Base-by-base conservation (phyloP, 2,888 invertebrate species). In the Andrena haemorrhoa region DNA sequence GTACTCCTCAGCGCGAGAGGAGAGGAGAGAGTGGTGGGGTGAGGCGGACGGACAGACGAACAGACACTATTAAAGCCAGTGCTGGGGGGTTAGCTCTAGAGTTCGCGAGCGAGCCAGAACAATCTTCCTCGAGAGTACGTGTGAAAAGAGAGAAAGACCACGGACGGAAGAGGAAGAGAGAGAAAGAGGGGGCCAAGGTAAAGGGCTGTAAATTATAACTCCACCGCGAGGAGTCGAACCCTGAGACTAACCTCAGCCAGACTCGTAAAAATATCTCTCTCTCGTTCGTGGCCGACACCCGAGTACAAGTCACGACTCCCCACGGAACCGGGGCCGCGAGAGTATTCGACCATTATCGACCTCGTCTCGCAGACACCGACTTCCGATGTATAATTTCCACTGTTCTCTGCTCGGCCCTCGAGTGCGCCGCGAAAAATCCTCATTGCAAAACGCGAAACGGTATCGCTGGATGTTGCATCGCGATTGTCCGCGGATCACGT, bases 121-220 rank as follows among this genome's bases (percentile, higher is more conserved):
- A 73, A 70, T 83, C 72, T 76, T 70, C 66, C 83, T 79, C 80
- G 82, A 35, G 79, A 86, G 79, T 71, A 63, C 72, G 63, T 78
- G 66, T 56, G 75, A 75, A 82, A 79, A 76, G 83, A 79, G 82
- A 83, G 73, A 74, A 51, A 75, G 75, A 8, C 56, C 60, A 31
- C 60, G 7, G 16, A 7, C n/a, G 1, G 31, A 12, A 7, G 6
- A 0, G 41, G 53, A 49, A 68, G 47, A 75, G 87, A 86, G 87
- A 89, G 90, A 87, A 88, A 88, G 89, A 88, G 84, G 78, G 85
- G 86, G 88, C 79, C 85, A 76, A 81, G 76, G 85, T 86, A 84
- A 82, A 82, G 90, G 92, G 91, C 91, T 92, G 93, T 93, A 92
- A 92, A 92, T 92, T 90, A 93, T 93, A 93, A 92, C 91, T 93